Evolutionary conservation across 1,140 invertebrate species (phyloP).

Genomic region (Belonocnema kinseyi): DNA sequence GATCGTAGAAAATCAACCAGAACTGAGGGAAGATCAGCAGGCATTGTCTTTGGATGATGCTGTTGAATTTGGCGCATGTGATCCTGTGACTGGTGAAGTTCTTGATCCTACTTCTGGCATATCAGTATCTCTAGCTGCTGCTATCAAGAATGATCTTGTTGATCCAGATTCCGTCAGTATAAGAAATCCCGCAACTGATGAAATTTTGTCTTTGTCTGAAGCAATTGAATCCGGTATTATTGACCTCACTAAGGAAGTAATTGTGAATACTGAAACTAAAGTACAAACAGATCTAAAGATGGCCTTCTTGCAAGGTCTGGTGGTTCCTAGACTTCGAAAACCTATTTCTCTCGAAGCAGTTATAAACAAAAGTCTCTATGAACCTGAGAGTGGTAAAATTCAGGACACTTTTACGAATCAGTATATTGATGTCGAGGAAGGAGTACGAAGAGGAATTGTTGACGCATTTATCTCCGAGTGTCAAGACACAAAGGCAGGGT

Average conservation of each 20-base stretch:
- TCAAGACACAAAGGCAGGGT: constrained; percentile 83
- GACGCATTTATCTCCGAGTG: constrained; percentile 90
- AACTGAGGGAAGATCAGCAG: constrained; percentile 58
- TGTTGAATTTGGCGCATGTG: constrained; percentile 80
- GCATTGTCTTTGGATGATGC: constrained; percentile 80
- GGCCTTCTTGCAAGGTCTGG: constrained; percentile 83
- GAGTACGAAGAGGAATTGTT: constrained; percentile 86
- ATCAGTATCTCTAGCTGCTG: constrained; percentile 81
- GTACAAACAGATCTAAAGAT: constrained; percentile 81
- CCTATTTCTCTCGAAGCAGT: constrained; percentile 87
- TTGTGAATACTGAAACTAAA: constrained; percentile 82
- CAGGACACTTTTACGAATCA: constrained; percentile 84
- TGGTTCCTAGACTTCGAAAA: constrained; percentile 80
- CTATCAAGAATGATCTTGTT: constrained; percentile 83
- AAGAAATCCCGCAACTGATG: constrained; percentile 82
- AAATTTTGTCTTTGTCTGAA: constrained; percentile 83
- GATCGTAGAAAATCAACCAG: constrained; percentile 52
- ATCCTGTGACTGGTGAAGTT: constrained; percentile 80
- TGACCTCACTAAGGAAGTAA: constrained; percentile 83
- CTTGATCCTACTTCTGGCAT: constrained; percentile 80
- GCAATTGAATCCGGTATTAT: constrained; percentile 86
- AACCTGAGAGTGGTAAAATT: constrained; percentile 82
- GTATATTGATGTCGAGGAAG: constrained; percentile 83
- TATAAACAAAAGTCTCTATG: constrained; percentile 83
- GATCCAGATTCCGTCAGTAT: constrained; percentile 85